Base-by-base conservation (phyloP, 2,797 vertebrate genomes). In the Champsocephalus esox region DNA sequence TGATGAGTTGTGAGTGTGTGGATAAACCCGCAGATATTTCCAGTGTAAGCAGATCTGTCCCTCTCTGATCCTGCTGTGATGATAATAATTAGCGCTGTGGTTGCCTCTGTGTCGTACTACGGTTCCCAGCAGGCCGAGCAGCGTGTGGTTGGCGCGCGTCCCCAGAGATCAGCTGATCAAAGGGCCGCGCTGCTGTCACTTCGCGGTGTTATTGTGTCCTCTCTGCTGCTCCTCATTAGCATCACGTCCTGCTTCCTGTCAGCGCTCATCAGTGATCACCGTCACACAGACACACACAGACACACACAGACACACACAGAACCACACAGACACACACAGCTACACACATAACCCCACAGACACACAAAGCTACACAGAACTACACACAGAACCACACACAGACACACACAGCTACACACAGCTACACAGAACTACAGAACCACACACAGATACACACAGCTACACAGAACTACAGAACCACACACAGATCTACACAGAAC, bases 51-150 rank as follows among this genome's bases (percentile, higher is more conserved):
- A 8, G 34, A 38, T 7, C 5, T 44, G 2, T 13, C 60, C 16
- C 58, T 0, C n/a, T 44, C 58, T 82, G 72, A 83, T 73, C 49
- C 38, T 2, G 67, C 80, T 88, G 73, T 87, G 77, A 83, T 86
- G 78, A 80, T 78, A 70, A 80, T 83, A 86, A 89, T 88, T 76
- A 80, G 70, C 21, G 48, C 81, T 83, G 70, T 81, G 79, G 81
- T 86, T 13, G 28, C 19, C 3, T 21, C 17, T 7, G 63, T 85
- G 80, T 88, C 64, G 9, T 54, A 76, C 86, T 80, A 80, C 55
- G 38, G 83, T 78, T 88, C 88, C 86, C 82, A 86, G 84, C 71
- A 86, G 87, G 83, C 81, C 17, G 65, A 82, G 81, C 66, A 73
- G 85, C 60, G 16, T 48, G 65, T 51, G 0, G 65, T 44, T 1